A percentile compares a stretch with the other conserved stretches of the same genome.
phyloP scores from a whole-genome alignment of 2,888 invertebrate species.

The Chrysina gloriosa region DNA sequence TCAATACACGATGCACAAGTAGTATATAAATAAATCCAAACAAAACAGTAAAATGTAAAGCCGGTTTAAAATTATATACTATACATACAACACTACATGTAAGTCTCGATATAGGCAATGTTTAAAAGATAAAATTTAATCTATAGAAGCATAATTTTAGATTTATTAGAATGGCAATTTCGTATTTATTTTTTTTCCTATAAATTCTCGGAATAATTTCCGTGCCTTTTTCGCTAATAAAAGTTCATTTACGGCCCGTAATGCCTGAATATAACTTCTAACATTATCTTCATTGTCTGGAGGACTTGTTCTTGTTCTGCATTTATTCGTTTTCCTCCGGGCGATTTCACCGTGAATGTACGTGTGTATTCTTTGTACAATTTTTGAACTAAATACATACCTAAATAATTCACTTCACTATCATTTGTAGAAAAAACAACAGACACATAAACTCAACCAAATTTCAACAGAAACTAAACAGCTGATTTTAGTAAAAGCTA shows the following conservation, averaged over 20 bases:
- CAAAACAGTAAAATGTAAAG: conserved; percentile 50
- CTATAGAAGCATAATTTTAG: conserved; percentile 37
- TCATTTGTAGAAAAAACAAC: no score
- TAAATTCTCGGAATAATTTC: conserved; percentile 4
- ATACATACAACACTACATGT: conserved; percentile 48
- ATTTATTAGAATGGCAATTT: conserved; percentile 42
- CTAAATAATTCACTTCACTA: no score
- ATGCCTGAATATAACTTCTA: conserved; percentile 8
- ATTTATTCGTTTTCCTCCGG: neutral
- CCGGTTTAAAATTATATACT: conserved; percentile 54
- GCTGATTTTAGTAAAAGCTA: no score
- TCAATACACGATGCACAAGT: conserved; percentile 49
- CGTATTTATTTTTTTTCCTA: conserved; percentile 12
- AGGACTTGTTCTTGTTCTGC: conserved; percentile 8
- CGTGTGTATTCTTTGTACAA: no score
- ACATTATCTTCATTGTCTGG: conserved; percentile 22
- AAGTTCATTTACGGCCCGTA: neutral
- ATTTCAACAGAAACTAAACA: no score
- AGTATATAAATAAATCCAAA: conserved; percentile 50
- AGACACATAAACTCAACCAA: no score
- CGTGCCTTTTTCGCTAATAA: conserved; percentile 4
- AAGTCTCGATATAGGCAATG: conserved; percentile 44
- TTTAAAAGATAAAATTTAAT: conserved; percentile 43
- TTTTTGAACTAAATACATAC: no score
- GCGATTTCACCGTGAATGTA: no score